Evolutionary conservation across 1,140 invertebrate genomes (phyloP).

Genomic region (Agraylea sexmaculata): DNA sequence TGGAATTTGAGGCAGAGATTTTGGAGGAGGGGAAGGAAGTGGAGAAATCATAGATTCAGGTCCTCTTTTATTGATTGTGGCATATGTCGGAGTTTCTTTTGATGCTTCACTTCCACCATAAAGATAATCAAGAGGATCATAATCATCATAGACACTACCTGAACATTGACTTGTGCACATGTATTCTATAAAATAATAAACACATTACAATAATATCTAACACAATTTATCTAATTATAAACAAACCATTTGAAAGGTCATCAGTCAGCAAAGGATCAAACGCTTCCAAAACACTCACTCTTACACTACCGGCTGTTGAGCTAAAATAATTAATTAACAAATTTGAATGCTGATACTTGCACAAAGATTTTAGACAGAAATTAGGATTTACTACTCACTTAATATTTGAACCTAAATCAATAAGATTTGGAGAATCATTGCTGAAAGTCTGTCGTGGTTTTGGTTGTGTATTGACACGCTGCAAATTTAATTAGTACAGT

Average conservation of each 20-base stretch:
- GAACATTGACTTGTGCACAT: slow-evolving; percentile 43
- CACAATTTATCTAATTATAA: slow-evolving; percentile 3
- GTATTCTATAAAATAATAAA: slow-evolving; percentile 25
- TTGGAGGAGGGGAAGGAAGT: slow-evolving; percentile 44
- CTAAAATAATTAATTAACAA: slow-evolving; percentile 21
- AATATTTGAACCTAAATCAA: slow-evolving; percentile 1
- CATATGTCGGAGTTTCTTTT: slow-evolving; percentile 66
- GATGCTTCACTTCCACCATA: slow-evolving; percentile 61
- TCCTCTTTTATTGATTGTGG: slow-evolving; percentile 55
- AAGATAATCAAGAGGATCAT: slow-evolving; percentile 77
- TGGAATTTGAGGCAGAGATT: slow-evolving; percentile 30
- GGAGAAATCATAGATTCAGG: slow-evolving; percentile 46
- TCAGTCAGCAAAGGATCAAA: slow-evolving; percentile 68
- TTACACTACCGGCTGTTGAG: slow-evolving; percentile 44
- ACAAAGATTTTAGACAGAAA: slow-evolving; percentile 1
- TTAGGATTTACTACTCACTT: background rate
- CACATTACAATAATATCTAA: slow-evolving; percentile 7
- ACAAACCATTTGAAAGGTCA: slow-evolving; percentile 11
- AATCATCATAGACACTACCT: slow-evolving; percentile 69
- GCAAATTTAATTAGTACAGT: background rate
- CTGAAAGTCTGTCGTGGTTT: background rate
- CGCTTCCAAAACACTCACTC: slow-evolving; percentile 70
- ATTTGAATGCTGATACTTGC: slow-evolving; percentile 14
- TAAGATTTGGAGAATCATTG: background rate
- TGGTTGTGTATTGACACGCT: background rate